Conservation (phyloP, 1,140 invertebrate species). For the Coelopa frigida region DNA sequence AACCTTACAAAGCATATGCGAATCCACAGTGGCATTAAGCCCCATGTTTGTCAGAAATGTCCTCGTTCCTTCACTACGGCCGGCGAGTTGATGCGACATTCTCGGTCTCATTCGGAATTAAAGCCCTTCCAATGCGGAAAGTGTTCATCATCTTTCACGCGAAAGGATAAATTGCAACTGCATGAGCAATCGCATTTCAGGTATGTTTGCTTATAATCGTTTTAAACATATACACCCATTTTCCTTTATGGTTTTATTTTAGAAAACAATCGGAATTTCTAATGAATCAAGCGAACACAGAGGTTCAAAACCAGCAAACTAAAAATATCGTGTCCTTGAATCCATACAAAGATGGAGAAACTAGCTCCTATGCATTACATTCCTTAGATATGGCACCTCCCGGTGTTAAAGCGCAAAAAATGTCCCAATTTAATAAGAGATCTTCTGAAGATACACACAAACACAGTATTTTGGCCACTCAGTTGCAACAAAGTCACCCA, state of each 20-base stretch:
- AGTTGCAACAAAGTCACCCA: too few species aligned
- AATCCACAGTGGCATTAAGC: constrained; percentile 59
- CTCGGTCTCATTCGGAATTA: constrained; percentile 61
- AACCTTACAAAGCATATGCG: constrained; percentile 81
- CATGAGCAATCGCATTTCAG: constrained; percentile 53
- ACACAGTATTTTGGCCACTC: too few species aligned
- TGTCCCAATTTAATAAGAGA: too few species aligned
- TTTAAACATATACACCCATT: too few species aligned
- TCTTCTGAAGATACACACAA: too few species aligned
- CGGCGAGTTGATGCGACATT: constrained; percentile 60
- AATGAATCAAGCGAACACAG: not conserved
- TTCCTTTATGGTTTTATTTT: too few species aligned
- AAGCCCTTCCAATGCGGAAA: constrained; percentile 61
- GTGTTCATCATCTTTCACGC: constrained; percentile 59
- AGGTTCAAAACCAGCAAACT: not conserved
- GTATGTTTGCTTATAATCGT: too few species aligned
- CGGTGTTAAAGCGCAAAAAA: too few species aligned
- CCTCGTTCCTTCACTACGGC: constrained; percentile 66
- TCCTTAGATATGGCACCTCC: too few species aligned
- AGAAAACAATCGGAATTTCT: constrained; percentile 8
- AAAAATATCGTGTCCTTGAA: too few species aligned
- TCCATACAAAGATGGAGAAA: too few species aligned
- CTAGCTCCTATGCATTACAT: too few species aligned
- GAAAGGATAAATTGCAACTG: constrained; percentile 54
- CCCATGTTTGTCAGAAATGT: constrained; percentile 65